Conservation (phyloP, 2,888 invertebrate species). For the Neocrepidodera transversa region DNA sequence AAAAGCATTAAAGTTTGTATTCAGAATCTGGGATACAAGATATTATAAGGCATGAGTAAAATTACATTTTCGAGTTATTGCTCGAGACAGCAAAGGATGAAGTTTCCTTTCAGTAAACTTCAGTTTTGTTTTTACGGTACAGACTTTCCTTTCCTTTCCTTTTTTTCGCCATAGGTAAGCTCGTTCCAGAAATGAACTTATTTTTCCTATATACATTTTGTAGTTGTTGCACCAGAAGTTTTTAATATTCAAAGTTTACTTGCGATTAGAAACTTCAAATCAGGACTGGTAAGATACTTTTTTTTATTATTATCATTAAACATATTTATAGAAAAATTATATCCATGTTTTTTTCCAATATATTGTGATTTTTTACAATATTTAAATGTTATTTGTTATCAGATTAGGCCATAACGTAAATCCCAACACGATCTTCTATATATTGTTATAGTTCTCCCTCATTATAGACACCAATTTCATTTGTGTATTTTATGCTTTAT, state of each 20-base stretch:
- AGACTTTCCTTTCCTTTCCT: slow-evolving; percentile 4
- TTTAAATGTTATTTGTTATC: too few relatives aligned
- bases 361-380: too few relatives aligned
- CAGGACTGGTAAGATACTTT: too few relatives aligned
- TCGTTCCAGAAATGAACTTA: slow-evolving; percentile 12
- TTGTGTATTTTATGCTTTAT: too few relatives aligned
- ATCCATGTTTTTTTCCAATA: too few relatives aligned
- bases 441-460: too few relatives aligned
- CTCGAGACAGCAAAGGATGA: slow-evolving; percentile 28
- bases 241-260: background rate
- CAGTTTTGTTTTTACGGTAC: slow-evolving; percentile 19
- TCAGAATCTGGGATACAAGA: slow-evolving; percentile 11
- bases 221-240: background rate
- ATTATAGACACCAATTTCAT: too few relatives aligned
- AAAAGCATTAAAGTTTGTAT: background rate
- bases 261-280: too few relatives aligned
- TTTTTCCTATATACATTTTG: slow-evolving; percentile 9
- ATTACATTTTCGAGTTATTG: slow-evolving; percentile 31
- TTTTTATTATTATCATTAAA: too few relatives aligned
- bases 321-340: too few relatives aligned
- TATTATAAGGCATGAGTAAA: slow-evolving; percentile 28
- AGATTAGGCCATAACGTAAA: too few relatives aligned
- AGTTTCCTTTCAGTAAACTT: slow-evolving; percentile 22
- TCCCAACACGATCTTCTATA: too few relatives aligned
- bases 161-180: slow-evolving; percentile 12